These are phyloP conservation scores for Dasypus novemcinctus DNA, from an alignment of 2,113 vertebrate genomes.

Conservation along the genomic window DNA sequence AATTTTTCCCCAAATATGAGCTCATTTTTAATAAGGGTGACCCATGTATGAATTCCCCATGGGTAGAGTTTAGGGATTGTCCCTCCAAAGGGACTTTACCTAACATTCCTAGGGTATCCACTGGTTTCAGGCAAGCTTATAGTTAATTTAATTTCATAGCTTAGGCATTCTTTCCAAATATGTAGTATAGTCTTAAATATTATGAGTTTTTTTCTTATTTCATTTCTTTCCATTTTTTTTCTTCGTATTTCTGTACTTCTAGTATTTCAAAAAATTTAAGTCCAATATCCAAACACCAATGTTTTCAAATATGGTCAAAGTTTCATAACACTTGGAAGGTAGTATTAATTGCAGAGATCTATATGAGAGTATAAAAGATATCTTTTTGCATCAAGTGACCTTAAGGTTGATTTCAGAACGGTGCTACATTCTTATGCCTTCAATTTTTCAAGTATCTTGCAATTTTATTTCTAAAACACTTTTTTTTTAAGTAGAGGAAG, in stretches of 20 bases:
- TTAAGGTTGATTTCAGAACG: neutral
- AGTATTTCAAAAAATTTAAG: conserved; percentile 4
- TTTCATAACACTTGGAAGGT: neutral
- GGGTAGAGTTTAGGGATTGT: neutral
- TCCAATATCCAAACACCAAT: neutral
- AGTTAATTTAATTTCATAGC: neutral
- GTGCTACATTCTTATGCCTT: neutral
- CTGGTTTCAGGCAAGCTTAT: neutral
- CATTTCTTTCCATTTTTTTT: neutral
- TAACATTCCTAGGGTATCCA: neutral
- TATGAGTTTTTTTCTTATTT: neutral
- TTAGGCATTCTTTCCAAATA: neutral
- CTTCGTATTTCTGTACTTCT: too few species aligned
- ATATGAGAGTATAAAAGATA: neutral
- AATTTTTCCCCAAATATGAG: neutral
- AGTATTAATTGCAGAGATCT: neutral
- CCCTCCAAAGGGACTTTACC: neutral
- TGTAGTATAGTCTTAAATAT: neutral
- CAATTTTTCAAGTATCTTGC: neutral
- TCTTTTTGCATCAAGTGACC: neutral
- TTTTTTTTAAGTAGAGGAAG: conserved; percentile 7
- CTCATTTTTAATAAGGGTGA: neutral
- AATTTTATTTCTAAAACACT: neutral
- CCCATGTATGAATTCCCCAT: neutral
- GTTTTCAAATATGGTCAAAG: neutral